These are phyloP conservation scores for Dipodomys spectabilis DNA, from an alignment of 2,113 vertebrate genomes.

Conservation along the genomic window DNA sequence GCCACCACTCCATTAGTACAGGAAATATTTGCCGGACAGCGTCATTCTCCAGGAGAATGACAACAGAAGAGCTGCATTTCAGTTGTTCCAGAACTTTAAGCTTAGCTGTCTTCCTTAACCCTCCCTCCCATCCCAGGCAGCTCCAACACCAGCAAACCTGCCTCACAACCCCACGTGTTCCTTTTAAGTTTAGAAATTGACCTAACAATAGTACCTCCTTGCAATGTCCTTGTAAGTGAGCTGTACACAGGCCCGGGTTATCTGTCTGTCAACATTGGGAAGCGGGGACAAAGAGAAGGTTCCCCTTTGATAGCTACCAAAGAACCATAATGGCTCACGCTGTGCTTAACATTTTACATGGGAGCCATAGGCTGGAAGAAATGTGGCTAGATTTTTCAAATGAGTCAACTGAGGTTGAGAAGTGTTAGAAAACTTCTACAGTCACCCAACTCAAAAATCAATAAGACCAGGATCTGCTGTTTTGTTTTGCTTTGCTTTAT, in stretches of 20 bases:
- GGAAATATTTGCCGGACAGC: constrained; percentile 66
- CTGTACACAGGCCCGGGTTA: background rate
- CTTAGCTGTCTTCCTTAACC: constrained; percentile 22
- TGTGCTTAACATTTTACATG: background rate
- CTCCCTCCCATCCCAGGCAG: background rate
- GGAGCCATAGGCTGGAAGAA: background rate
- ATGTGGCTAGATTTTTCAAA: background rate
- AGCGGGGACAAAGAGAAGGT: background rate
- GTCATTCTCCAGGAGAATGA: constrained; percentile 28
- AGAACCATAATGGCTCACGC: background rate
- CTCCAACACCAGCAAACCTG: background rate
- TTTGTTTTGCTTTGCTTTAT: too few relatives aligned
- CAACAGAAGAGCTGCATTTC: constrained; percentile 11
- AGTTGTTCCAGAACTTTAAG: constrained; percentile 43
- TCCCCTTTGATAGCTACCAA: background rate
- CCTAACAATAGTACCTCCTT: background rate
- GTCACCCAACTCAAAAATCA: background rate
- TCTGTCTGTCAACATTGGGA: background rate
- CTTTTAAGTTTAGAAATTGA: constrained; percentile 53
- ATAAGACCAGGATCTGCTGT: background rate
- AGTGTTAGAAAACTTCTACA: background rate
- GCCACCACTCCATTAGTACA: constrained; percentile 6
- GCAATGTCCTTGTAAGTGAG: constrained; percentile 14
- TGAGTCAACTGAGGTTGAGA: background rate
- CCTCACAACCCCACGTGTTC: background rate